phyloP scores from a whole-genome alignment of 1,140 invertebrate species.

The Anastrepha ludens region DNA sequence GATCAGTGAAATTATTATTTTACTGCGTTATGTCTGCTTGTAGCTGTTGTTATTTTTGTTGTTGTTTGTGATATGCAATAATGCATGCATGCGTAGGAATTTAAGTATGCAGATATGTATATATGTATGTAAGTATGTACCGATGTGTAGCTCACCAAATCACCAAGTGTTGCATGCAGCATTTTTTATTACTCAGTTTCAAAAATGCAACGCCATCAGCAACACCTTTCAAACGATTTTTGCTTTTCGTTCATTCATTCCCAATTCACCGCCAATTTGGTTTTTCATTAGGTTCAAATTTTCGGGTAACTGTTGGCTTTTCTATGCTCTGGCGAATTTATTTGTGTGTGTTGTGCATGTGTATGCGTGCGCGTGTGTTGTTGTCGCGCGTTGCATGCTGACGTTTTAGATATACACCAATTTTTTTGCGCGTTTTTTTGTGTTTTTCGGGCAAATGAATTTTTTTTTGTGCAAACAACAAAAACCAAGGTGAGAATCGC shows the following conservation, averaged over 20 bases:
- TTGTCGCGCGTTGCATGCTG: slow-evolving; percentile 50
- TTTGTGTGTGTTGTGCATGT: slow-evolving; percentile 9
- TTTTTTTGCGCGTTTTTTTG: slow-evolving; percentile 19
- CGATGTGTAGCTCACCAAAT: neutral
- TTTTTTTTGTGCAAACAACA: neutral
- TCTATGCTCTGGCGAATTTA: slow-evolving; percentile 29
- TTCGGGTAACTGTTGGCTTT: neutral
- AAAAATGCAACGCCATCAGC: slow-evolving; percentile 54
- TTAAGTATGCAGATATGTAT: neutral
- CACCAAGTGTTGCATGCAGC: slow-evolving; percentile 46
- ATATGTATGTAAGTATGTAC: neutral
- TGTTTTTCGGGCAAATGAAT: neutral
- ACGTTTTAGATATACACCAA: neutral
- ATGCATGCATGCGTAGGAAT: neutral
- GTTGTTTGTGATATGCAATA: neutral
- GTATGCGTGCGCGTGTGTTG: slow-evolving; percentile 33
- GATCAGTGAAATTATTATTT: slow-evolving; percentile 35
- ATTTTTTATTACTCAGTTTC: slow-evolving; percentile 53
- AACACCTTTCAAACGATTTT: slow-evolving; percentile 53
- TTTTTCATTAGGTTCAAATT: slow-evolving; percentile 42
- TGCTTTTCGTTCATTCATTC: slow-evolving; percentile 49
- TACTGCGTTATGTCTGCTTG: neutral
- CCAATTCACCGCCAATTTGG: slow-evolving; percentile 46
- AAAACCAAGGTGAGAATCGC: slow-evolving; percentile 2
- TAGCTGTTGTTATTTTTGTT: slow-evolving; percentile 29